These are phyloP conservation scores for Melozone crissalis DNA, from an alignment of 2,113 vertebrate species.

Conservation along the genomic window DNA sequence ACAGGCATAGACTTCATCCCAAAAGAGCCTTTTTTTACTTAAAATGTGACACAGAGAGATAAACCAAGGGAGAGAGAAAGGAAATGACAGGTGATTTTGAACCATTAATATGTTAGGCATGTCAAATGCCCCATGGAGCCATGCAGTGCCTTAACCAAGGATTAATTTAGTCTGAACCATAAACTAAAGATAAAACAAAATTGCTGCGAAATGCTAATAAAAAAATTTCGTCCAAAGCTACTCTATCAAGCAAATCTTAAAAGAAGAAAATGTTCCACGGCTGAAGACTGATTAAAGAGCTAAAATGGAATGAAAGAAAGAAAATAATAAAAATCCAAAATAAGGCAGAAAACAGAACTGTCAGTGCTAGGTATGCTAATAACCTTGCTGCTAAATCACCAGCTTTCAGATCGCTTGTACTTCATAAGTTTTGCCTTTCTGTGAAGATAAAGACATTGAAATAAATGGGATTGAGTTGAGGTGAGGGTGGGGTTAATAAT, in stretches of 20 bases:
- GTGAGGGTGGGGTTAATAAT: constrained; percentile 2
- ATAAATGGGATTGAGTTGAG: background rate
- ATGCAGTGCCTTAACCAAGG: constrained; percentile 12
- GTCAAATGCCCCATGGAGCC: background rate
- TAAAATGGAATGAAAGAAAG: background rate
- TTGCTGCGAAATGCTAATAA: constrained; percentile 40
- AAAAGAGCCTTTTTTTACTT: background rate
- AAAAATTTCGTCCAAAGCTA: background rate
- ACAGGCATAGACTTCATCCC: background rate
- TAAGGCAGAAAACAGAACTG: background rate
- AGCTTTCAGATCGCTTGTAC: background rate
- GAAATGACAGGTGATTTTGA: background rate
- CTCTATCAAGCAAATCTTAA: constrained; percentile 32
- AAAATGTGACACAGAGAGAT: background rate
- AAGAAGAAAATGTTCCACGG: background rate
- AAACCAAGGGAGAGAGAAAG: background rate
- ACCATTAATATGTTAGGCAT: background rate
- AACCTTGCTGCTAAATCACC: background rate
- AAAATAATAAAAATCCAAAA: background rate
- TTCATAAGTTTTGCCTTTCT: background rate
- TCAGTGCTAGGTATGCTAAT: background rate
- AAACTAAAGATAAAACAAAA: constrained; percentile 45
- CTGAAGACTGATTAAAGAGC: constrained; percentile 6
- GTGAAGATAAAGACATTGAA: background rate
- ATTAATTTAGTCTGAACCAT: constrained; percentile 29